Percentiles rank a stretch among this genome's conserved stretches.
Evolutionary conservation across 2,797 vertebrate species (phyloP).

Genomic region (Cyprinella venusta): DNA sequence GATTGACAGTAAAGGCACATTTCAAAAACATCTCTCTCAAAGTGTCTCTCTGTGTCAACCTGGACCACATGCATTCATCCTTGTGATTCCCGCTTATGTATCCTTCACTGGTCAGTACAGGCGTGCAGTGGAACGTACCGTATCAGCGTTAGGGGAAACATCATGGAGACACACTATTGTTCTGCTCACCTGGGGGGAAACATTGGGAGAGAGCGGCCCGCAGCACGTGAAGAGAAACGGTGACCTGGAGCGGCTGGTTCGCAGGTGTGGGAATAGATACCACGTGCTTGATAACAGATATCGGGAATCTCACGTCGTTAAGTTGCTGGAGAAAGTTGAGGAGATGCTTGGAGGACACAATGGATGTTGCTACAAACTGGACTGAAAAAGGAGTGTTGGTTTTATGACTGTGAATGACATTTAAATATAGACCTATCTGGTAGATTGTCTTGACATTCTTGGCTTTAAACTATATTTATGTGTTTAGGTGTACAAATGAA

Average conservation of each 20-base stretch:
- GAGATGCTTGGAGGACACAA: constrained; percentile 61
- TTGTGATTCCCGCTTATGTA: constrained; percentile 73
- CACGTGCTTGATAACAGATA: constrained; percentile 66
- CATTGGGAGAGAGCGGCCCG: constrained; percentile 69
- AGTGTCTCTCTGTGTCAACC: constrained; percentile 62
- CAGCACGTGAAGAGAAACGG: constrained; percentile 74
- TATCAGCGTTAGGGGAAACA: constrained; percentile 63
- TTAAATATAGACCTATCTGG: not conserved
- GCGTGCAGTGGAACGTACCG: constrained; percentile 67
- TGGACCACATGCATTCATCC: constrained; percentile 69
- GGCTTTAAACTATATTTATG: not conserved
- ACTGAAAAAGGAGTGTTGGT: not conserved
- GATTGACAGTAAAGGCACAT: not conserved
- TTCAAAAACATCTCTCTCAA: constrained; percentile 58
- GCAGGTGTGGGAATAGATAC: constrained; percentile 69
- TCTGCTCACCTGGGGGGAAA: constrained; percentile 76
- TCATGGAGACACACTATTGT: constrained; percentile 69
- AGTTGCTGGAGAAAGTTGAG: constrained; percentile 70
- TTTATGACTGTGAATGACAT: not conserved
- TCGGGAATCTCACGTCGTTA: constrained; percentile 43
- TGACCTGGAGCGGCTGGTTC: constrained; percentile 68
- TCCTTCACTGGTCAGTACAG: constrained; percentile 71
- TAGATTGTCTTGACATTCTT: not conserved
- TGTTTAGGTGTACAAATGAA: not conserved
- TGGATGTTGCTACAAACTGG: constrained; percentile 29